Evolutionary conservation across 2,888 invertebrate genomes (phyloP).

Genomic region (Prosopocoilus inquinatus): DNA sequence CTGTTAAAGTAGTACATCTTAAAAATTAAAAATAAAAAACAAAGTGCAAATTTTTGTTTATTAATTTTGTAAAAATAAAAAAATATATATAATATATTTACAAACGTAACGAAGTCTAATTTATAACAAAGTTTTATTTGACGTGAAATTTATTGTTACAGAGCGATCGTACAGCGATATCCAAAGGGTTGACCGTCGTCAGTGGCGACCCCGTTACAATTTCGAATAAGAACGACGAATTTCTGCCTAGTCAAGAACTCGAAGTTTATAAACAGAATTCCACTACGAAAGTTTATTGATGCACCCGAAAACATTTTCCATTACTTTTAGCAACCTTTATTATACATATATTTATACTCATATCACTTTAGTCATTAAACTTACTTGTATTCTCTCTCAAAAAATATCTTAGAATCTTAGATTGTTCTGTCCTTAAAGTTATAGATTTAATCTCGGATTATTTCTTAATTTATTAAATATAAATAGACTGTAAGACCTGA

Average conservation of each 20-base stretch:
- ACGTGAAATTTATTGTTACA: conserved; percentile 37
- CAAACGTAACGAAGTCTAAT: too few relatives aligned
- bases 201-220: conserved; percentile 36
- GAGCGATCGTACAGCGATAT: conserved; percentile 62
- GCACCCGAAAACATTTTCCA: background rate
- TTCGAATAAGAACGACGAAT: conserved; percentile 18
- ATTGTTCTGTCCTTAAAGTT: too few relatives aligned
- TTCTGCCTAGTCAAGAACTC: conserved; percentile 19
- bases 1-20: too few relatives aligned
- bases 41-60: too few relatives aligned
- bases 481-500: too few relatives aligned
- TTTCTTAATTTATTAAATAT: background rate
- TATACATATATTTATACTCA: background rate
- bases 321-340: too few relatives aligned
- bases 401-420: conserved; percentile 5
- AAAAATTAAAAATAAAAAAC: too few relatives aligned
- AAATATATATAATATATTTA: too few relatives aligned
- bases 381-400: background rate
- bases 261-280: conserved; percentile 9
- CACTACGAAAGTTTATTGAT: background rate
- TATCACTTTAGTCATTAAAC: conserved; percentile 1
- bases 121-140: too few relatives aligned
- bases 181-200: conserved; percentile 50
- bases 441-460: background rate
- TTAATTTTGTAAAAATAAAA: too few relatives aligned